A percentile compares a stretch with the other conserved stretches of the same genome.
These are phyloP conservation scores for zebrafish (Danio rerio) DNA, from an alignment of 2,113 vertebrate genomes.

Conservation along the genomic window DNA sequence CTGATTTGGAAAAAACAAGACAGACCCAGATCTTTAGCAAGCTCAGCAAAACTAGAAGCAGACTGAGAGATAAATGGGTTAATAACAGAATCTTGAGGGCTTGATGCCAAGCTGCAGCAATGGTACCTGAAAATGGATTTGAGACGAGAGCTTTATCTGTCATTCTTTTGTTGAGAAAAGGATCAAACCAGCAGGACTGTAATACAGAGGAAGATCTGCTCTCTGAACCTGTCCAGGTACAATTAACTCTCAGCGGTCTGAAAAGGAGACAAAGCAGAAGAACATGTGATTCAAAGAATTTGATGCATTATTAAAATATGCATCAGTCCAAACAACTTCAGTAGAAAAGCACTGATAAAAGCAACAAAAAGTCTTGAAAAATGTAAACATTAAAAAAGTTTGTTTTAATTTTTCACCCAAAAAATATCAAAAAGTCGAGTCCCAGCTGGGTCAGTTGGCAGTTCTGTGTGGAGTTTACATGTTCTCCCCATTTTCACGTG, in stretches of 20 bases:
- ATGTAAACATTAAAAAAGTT: no score
- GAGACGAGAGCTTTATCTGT: background rate
- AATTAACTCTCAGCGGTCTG: background rate
- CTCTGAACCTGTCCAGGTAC: background rate
- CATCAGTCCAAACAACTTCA: no score
- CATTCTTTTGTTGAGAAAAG: background rate
- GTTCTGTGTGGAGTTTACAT: no score
- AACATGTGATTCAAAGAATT: background rate
- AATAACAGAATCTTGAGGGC: conserved; percentile 28
- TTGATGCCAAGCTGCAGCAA: background rate
- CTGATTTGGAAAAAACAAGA: background rate
- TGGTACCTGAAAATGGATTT: conserved; percentile 14
- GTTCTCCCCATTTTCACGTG: no score
- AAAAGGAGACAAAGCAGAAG: background rate
- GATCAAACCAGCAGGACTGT: background rate
- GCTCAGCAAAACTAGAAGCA: conserved; percentile 4
- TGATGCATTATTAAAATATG: background rate
- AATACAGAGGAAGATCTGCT: background rate
- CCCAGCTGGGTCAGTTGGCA: no score
- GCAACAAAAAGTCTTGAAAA: no score
- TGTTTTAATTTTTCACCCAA: no score
- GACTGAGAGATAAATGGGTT: conserved; percentile 9
- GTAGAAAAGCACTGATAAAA: background rate
- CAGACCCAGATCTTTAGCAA: background rate
- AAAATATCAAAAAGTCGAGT: no score